phyloP scores from a whole-genome alignment of 2,888 invertebrate species.

The Tinea semifulvella region DNA sequence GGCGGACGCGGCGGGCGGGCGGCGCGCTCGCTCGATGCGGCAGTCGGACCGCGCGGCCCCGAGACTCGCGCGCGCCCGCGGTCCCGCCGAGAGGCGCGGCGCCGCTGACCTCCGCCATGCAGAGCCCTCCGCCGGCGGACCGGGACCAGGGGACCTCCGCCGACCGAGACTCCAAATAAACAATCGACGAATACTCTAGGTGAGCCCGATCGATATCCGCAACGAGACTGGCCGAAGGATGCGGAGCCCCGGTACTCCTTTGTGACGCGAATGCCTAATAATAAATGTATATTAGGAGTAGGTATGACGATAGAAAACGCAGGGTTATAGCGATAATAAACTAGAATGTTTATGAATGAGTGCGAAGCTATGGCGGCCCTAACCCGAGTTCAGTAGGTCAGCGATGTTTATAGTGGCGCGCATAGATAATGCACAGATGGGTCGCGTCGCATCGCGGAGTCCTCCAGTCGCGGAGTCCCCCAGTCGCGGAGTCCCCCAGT shows the following conservation, averaged over 20 bases:
- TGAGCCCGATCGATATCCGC: too few species aligned
- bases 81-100: conserved; percentile 15
- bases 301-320: too few species aligned
- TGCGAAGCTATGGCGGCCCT: too few species aligned
- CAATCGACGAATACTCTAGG: background rate
- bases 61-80: conserved; percentile 16
- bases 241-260: conserved; percentile 23
- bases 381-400: background rate
- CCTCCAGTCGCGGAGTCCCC: background rate
- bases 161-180: conserved; percentile 26
- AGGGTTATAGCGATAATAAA: too few species aligned
- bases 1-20: conserved; percentile 32
- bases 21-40: conserved; percentile 32
- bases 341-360: too few species aligned
- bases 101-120: conserved; percentile 20
- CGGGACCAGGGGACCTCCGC: conserved; percentile 28
- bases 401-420: too few species aligned
- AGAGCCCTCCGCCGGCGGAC: background rate
- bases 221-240: conserved; percentile 26
- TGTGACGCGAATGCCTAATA: too few species aligned
- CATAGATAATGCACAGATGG: too few species aligned
- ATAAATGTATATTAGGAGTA: too few species aligned
- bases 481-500: background rate
- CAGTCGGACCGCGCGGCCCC: conserved; percentile 22
- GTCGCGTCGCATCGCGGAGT: background rate